Percentiles rank a stretch among this genome's conserved stretches.
Evolutionary conservation across 2,113 vertebrate genomes (phyloP).

Genomic region (Anoplopoma fimbria): DNA sequence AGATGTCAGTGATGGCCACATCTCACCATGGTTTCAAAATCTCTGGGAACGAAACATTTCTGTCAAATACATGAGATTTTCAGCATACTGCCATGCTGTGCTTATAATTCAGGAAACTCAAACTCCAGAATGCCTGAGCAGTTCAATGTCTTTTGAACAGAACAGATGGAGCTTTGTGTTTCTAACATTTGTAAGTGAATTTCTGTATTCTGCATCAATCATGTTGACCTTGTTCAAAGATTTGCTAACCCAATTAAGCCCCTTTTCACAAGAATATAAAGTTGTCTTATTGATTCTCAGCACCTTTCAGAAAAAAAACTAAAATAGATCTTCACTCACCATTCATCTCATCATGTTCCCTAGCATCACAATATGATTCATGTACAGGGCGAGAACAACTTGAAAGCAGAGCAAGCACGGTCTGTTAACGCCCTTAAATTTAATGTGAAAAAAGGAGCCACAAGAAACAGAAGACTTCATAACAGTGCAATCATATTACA

Average conservation of each 20-base stretch:
- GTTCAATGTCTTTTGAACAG: slow-evolving; percentile 43
- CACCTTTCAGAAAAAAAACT: not conserved
- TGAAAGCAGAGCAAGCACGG: slow-evolving; percentile 47
- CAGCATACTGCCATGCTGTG: too few species aligned
- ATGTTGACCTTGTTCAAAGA: slow-evolving; percentile 63
- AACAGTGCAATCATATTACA: not conserved
- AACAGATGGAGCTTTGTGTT: slow-evolving; percentile 47
- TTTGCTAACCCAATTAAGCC: slow-evolving; percentile 37
- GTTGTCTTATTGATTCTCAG: slow-evolving; percentile 4
- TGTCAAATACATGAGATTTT: too few species aligned
- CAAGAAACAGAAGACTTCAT: slow-evolving; percentile 9
- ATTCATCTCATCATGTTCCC: slow-evolving; percentile 51
- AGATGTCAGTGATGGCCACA: slow-evolving; percentile 47
- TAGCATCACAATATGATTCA: slow-evolving; percentile 44
- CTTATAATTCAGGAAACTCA: too few species aligned
- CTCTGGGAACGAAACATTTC: too few species aligned
- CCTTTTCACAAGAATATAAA: slow-evolving; percentile 24
- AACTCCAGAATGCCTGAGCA: slow-evolving; percentile 11
- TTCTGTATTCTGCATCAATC: slow-evolving; percentile 60
- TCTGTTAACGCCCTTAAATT: slow-evolving; percentile 2
- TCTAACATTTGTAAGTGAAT: slow-evolving; percentile 57
- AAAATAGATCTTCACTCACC: slow-evolving; percentile 39
- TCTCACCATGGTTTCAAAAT: slow-evolving; percentile 31
- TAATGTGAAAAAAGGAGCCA: slow-evolving; percentile 13
- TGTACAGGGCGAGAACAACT: slow-evolving; percentile 40